Evolutionary conservation across 2,888 invertebrate species (phyloP), one percentile per base, ranked within the genome.

Genomic region (Caenorhabditis becei): DNA sequence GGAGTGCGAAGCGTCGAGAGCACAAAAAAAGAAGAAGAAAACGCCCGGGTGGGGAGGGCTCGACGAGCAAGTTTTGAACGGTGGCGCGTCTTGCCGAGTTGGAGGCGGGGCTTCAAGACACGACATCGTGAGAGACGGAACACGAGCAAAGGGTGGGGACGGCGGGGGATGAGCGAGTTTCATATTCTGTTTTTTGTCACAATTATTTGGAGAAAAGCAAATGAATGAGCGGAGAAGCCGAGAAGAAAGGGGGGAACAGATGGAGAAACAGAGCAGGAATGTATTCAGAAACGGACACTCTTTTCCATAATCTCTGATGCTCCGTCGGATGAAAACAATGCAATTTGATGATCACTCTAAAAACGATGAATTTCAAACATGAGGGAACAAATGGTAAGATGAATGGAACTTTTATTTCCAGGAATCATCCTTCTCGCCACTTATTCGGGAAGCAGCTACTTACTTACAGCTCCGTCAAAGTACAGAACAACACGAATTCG

Each of bases 1-100:
- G 70, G 70, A 65, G 71, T 62, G 71, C 71, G 71, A 72, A 72
- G 54, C 47, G 72, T 37, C 53, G 65, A 59, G 59, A 41, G 18
- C 18, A 44, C 18, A 20, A 37, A 10, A 23, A 32, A 37, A 37
- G 41, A 37, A 53, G 26, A 54, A 28, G 54, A 54, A 54, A 26
- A 32, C 24, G 54, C 32, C 53, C 62, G 32, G 32, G 37, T 24
- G 44, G 37, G 54, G 23, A 28, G 41, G 24, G 44, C 54, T 41
- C 44, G 67, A 58, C 61, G 62, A 65, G 62, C 65, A 74, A 63
- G 65, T 63, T 65, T 74, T 74, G 72, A 74, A 74, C 65, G 72
- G 72, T 74, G 74, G 65, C 65, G 58, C 51, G 56, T 58, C 74
- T 74, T 58, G 35, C 35, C 58, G 58, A 72, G 72, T 37, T 58